phyloP scores from a whole-genome alignment of 2,113 vertebrate species.

The Oncorhynchus clarkii region DNA sequence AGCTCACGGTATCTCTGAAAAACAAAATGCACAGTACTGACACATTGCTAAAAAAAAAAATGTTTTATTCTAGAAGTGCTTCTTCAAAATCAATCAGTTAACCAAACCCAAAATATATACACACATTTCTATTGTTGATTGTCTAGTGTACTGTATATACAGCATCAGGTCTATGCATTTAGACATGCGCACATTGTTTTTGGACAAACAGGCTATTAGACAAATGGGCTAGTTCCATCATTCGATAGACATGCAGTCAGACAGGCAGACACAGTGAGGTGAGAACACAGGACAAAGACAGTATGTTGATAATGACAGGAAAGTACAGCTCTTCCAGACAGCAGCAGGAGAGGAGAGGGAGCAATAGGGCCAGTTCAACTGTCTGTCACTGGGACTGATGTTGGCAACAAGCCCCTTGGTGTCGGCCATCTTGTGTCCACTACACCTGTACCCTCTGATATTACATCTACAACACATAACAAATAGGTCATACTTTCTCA shows the following conservation, averaged over 20 bases:
- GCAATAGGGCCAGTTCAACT: constrained; percentile 39
- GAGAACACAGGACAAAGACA: constrained; percentile 31
- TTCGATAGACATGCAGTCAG: constrained; percentile 22
- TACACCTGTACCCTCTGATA: neutral
- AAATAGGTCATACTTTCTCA: neutral
- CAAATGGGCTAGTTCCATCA: neutral
- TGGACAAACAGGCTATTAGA: constrained; percentile 19
- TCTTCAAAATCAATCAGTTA: constrained; percentile 36
- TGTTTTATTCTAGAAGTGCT: constrained; percentile 68
- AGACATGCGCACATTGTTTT: neutral
- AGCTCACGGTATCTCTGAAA: neutral
- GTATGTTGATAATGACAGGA: neutral
- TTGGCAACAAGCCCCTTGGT: neutral
- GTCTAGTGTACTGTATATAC: constrained; percentile 43
- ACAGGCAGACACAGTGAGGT: constrained; percentile 3
- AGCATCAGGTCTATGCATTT: neutral
- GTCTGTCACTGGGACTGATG: too few species aligned
- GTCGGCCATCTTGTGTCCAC: neutral
- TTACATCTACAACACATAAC: neutral
- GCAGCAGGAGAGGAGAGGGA: constrained; percentile 66
- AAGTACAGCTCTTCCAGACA: constrained; percentile 27
- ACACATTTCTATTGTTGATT: constrained; percentile 52
- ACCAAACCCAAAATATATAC: constrained; percentile 68
- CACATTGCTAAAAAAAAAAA: constrained; percentile 61
- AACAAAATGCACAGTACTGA: constrained; percentile 47